Base-by-base conservation (phyloP, 2,113 vertebrate genomes). In the Neolamprologus falcicula region DNA sequence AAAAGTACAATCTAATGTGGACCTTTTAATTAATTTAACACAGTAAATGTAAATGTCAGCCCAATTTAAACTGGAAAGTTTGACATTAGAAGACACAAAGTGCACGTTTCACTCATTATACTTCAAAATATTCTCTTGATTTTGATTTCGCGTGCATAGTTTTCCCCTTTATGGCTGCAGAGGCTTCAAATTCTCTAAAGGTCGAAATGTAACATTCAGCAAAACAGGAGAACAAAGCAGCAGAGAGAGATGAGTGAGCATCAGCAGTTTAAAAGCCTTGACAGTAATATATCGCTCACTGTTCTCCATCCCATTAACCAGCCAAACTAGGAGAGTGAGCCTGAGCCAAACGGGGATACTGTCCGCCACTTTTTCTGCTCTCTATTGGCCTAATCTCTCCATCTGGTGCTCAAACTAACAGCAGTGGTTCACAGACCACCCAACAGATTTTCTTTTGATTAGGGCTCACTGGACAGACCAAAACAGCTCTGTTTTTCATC, bases 271-370 rank as follows among this genome's bases (percentile, higher is more conserved):
- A 31, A 90, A 78, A 91, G 80, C 1, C 92, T 92, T 90, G 80
- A 87, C 81, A 50, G 6, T 83, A 92, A 90, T 89, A 87, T 90
- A 86, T 90, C 90, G 94, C 95, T 82, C 89, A 86, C 90, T 84
- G 76, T 82, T 83, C 80, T 93, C 90, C 94, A 94, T 87, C 96
- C 96, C 93, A 96, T 93, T 96, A 96, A 93, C 68, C 83, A 95
- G 96, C 91, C 59, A 85, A 96, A 93, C 94, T 89, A 94, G 90
- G 91, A 82, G 87, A 91, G 91, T 90, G 92, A 95, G 96, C 94
- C 93, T 94, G 96, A 95, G 95, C 95, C 96, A 93, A 7, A 90
- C 13, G 55, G 94, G 93, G 95, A 96, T 83, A 96, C 83, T 84
- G 86, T 95, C 95, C 79, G 94, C 92, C 92, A 92, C 92, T 88